Evolutionary conservation across 2,888 invertebrate species (phyloP), one percentile per base, ranked within the genome.

Genomic region (Timandra comae): DNA sequence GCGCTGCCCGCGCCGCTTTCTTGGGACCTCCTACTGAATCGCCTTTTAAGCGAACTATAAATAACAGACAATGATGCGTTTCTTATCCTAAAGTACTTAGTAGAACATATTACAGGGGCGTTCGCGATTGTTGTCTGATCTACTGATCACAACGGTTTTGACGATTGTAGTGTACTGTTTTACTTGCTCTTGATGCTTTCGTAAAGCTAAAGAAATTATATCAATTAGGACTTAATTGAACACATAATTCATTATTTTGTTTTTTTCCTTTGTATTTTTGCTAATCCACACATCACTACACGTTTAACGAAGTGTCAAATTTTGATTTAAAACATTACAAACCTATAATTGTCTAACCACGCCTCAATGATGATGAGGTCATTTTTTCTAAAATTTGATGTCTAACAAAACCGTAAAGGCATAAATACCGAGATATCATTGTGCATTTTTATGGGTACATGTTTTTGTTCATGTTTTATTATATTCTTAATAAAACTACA

Each of bases 1-100:
- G 36, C 47, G 51, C n/a, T n/a, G n/a, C 42, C 37, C 41, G 52
- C 43, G 37, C 41, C 48, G 54, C 63, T 67, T 68, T 67, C 66
- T 56, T 56, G 48, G 56, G 49, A 56, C 59, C 52, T 54, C 55
- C 49, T 50, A 54, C 53, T 53, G 54, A 56, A 52, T 53, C 39
- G 50, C 49, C 54, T 59, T 64, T 56, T 56, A 60, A 46, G 52
- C 44, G 43, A 31, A 35, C 48, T 52, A 47, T 59, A 53, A 59
- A 55, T 61, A 46, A 54, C 43, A 43, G 9, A 9, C 11, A 24
- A 11, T 9, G 3, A 24, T 11, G 24, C 11, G 16, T 38, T 44
- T 44, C 44, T 57, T 49, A 50, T 46, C 53, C 16, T 6, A 16
- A 16, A 16, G 16, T 16, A 16, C 16, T 16, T 16, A 16, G 16